phyloP scores from a whole-genome alignment of 2,113 vertebrate genomes.

The Aramus guarauna region DNA sequence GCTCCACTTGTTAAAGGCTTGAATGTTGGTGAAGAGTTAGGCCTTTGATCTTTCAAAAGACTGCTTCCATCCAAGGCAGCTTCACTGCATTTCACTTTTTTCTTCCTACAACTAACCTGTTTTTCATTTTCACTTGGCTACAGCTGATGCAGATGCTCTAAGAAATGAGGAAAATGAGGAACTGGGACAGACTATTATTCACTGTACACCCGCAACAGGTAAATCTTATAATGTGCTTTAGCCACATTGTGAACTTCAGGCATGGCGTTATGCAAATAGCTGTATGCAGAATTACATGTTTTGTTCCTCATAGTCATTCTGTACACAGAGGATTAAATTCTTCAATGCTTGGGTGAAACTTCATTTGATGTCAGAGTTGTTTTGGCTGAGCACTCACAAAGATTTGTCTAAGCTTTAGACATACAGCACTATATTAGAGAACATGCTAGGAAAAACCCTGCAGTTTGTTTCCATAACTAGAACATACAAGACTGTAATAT shows the following conservation, averaged over 20 bases:
- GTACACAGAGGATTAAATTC: neutral
- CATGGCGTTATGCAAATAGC: neutral
- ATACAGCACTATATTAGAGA: neutral
- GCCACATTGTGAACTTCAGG: neutral
- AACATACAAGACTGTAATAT: neutral
- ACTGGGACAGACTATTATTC: conserved; percentile 83
- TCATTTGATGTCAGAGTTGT: neutral
- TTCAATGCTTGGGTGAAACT: neutral
- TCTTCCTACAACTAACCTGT: neutral
- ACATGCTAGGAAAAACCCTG: neutral
- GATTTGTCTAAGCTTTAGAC: neutral
- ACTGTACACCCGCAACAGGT: conserved; percentile 95
- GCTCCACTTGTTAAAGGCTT: neutral
- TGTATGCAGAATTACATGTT: neutral
- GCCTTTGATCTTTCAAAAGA: neutral
- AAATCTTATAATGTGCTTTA: neutral
- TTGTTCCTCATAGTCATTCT: neutral
- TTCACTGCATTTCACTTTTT: neutral
- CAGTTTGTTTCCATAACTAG: neutral
- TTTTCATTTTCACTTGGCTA: conserved; percentile 56
- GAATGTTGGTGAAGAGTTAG: neutral
- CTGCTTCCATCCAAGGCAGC: neutral
- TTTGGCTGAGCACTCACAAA: neutral
- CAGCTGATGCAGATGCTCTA: conserved; percentile 58
- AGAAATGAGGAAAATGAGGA: conserved; percentile 79